Evolutionary conservation across 2,113 vertebrate genomes (phyloP), one percentile per base, ranked within the genome.

Genomic region (Anolis carolinensis): DNA sequence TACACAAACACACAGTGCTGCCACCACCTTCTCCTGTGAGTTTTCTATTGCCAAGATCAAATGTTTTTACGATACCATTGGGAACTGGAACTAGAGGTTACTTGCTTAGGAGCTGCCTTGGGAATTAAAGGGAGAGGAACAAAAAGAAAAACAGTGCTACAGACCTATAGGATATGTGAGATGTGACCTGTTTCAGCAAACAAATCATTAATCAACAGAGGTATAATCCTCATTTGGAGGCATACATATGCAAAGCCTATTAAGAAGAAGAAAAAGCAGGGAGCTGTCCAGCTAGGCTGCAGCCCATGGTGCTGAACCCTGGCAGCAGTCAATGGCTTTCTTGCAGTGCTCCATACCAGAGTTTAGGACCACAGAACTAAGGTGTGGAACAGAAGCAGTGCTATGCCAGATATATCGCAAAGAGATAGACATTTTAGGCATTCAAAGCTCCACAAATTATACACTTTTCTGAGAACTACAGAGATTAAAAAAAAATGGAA

Each of bases 271-370:
- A 20, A 25, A 44, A 30, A 34, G 55, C 1, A 34, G 27, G 39
- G 30, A 84, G 82, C 71, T 75, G 82, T 73, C 78, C 77, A 71
- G 55, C 36, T 34, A 70, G 55, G 65, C 20, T 63, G 36, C 52
- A n/a, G 16, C 7, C 55, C 55, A 72, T 23, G 36, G 67, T 63
- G 77, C 77, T 86, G 68, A 85, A 79, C 27, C 13, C 7, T 72
- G 16, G 16, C 21, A 72, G 27, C 52, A 32, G 5, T 67, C 30
- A 59, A 3, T 48, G 50, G 75, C 9, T 18, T 39, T 25, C 8
- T 48, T 59, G 34, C 5, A 39, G 44, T 39, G 50, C 21, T 74
- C 14, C 34, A 36, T 55, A 32, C 70, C 72, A 30, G 81, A 72
- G 20, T 27, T 25, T 62, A 5, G 6, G 23, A 72, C 21, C 7